A percentile compares a stretch with the other conserved stretches of the same genome.
Evolutionary conservation across 2,797 vertebrate genomes (phyloP).

Genomic region (Epinephelus awoara): DNA sequence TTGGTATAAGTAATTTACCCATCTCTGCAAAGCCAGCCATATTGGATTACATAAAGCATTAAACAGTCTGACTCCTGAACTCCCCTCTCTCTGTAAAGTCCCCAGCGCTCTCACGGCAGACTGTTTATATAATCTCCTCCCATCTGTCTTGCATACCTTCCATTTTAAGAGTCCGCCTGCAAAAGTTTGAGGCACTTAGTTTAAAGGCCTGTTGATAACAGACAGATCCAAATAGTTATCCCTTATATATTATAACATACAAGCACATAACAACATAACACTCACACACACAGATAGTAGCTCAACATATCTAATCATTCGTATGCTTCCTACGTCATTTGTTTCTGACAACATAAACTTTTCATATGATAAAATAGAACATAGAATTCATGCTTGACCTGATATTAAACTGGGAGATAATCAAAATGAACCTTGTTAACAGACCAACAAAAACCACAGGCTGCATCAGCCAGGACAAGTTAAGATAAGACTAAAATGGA

Average conservation of each 20-base stretch:
- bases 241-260: neutral
- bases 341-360: neutral
- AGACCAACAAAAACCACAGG: conserved; percentile 5
- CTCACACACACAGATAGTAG: neutral
- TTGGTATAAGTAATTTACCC: neutral
- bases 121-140: conserved; percentile 52
- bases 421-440: conserved; percentile 31
- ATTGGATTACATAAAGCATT: neutral
- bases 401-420: neutral
- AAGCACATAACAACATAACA: neutral
- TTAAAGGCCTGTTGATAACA: conserved; percentile 1
- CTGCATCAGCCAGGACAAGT: too few relatives aligned
- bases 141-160: conserved; percentile 25
- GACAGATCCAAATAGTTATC: too few relatives aligned
- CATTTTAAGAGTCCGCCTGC: conserved; percentile 20
- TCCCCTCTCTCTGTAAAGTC: neutral
- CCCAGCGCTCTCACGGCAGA: conserved; percentile 1
- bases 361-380: conserved; percentile 4
- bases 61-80: conserved; percentile 11
- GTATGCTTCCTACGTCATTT: neutral
- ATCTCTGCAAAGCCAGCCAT: neutral
- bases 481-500: too few relatives aligned
- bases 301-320: conserved; percentile 24
- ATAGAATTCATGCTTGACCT: conserved; percentile 19
- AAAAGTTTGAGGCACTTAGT: neutral